Conservation (phyloP, 1,140 invertebrate genomes). For the Zophobas morio region DNA sequence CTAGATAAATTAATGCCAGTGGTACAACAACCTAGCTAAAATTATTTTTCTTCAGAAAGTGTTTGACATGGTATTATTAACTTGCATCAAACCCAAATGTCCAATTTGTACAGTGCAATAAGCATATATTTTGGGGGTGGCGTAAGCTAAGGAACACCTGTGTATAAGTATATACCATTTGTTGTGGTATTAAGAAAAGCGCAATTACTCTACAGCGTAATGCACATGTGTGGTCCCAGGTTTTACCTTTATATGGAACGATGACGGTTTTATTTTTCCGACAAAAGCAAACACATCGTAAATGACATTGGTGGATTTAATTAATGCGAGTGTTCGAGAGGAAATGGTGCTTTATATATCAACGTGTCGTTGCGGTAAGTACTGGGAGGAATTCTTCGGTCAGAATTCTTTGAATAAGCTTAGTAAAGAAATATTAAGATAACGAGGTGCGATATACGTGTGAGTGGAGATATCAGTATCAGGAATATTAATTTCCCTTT, state of each 20-base stretch:
- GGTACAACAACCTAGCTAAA: no score
- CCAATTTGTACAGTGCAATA: no score
- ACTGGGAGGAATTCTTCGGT: background rate
- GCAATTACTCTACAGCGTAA: no score
- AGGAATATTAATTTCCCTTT: background rate
- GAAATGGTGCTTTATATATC: conserved; percentile 14
- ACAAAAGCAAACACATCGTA: conserved; percentile 18
- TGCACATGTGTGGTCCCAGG: background rate
- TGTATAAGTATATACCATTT: no score
- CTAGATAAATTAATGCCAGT: no score
- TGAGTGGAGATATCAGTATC: background rate
- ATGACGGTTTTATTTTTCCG: conserved; percentile 21
- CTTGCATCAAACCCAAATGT: no score
- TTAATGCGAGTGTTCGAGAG: conserved; percentile 18
- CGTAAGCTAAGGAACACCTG: no score
- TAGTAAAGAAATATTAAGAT: background rate
- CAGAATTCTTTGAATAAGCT: conserved; percentile 7
- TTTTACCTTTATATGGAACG: background rate
- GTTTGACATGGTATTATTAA: no score
- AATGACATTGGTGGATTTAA: background rate
- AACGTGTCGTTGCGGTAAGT: conserved; percentile 1
- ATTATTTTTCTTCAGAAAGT: no score
- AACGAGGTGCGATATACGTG: background rate
- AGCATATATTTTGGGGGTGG: no score
- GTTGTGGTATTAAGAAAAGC: no score